A percentile compares a stretch with the other conserved stretches of the same genome.
Conservation (phyloP, 1,140 invertebrate species). For the Papilio xuthus region DNA sequence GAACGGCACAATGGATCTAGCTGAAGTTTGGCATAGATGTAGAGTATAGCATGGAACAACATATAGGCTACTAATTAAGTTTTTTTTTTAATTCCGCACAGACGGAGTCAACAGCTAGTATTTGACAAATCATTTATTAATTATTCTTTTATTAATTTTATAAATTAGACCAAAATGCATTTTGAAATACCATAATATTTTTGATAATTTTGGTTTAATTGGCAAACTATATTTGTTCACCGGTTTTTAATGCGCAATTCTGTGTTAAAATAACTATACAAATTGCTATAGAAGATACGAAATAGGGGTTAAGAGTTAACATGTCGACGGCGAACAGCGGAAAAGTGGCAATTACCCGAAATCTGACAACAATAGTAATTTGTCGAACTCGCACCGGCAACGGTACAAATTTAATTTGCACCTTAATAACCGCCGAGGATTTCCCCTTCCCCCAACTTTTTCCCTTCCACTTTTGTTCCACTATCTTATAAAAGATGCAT, state of each 20-base stretch:
- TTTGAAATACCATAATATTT: neutral
- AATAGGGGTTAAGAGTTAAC: constrained; percentile 21
- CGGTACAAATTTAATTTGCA: constrained; percentile 55
- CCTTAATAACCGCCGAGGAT: constrained; percentile 50
- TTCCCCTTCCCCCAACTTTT: constrained; percentile 48
- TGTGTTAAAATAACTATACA: neutral
- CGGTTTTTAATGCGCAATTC: neutral
- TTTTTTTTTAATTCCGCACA: no score
- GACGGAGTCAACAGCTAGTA: no score
- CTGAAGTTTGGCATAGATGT: no score
- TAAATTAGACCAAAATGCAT: no score
- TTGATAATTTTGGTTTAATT: neutral
- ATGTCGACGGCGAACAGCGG: constrained; percentile 39
- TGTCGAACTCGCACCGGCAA: constrained; percentile 35
- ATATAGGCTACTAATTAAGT: no score
- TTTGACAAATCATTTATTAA: no score
- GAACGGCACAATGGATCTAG: no score
- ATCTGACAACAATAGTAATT: constrained; percentile 27
- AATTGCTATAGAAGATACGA: neutral
- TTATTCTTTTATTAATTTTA: no score
- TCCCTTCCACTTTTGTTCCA: constrained; percentile 63
- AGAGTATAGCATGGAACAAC: no score
- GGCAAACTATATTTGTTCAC: neutral
- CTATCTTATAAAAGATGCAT: constrained; percentile 77
- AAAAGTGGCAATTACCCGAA: constrained; percentile 48